Evolutionary conservation across 2,797 vertebrate genomes (phyloP).

Genomic region (Enteromius viviparus): DNA sequence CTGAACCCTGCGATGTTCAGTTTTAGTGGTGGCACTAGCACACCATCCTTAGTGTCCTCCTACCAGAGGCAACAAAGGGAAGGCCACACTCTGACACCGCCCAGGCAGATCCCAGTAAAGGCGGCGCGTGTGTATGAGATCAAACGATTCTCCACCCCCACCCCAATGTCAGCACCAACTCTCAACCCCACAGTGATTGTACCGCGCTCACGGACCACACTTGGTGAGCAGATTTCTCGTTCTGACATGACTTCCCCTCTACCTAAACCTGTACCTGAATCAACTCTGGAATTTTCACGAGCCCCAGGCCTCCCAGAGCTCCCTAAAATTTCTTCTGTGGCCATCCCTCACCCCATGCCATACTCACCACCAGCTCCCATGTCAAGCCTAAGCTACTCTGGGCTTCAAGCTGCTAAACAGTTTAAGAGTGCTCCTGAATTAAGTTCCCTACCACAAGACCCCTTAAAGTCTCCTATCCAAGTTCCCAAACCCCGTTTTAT

Average conservation of each 20-base stretch:
- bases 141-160: conserved; percentile 94
- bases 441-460: conserved; percentile 70
- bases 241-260: conserved; percentile 77
- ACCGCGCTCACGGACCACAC: conserved; percentile 89
- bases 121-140: conserved; percentile 90
- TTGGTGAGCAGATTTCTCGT: conserved; percentile 88
- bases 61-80: conserved; percentile 72
- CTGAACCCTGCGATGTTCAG: conserved; percentile 97
- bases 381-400: conserved; percentile 64
- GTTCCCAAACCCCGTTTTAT: conserved; percentile 93
- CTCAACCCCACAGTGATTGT: conserved; percentile 86
- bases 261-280: conserved; percentile 47
- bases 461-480: conserved; percentile 76
- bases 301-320: conserved; percentile 70
- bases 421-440: conserved; percentile 84
- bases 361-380: conserved; percentile 56
- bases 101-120: conserved; percentile 86
- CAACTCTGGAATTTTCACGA: conserved; percentile 52
- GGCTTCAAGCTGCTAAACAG: conserved; percentile 77
- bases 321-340: conserved; percentile 70
- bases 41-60: conserved; percentile 69
- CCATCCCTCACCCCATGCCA: conserved; percentile 60
- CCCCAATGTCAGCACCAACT: conserved; percentile 86
- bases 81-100: conserved; percentile 72
- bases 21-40: conserved; percentile 78